Percentiles rank a stretch among this genome's conserved stretches.
Conservation (phyloP, 2,888 invertebrate genomes). For the Cryptocheilus praepositus region DNA sequence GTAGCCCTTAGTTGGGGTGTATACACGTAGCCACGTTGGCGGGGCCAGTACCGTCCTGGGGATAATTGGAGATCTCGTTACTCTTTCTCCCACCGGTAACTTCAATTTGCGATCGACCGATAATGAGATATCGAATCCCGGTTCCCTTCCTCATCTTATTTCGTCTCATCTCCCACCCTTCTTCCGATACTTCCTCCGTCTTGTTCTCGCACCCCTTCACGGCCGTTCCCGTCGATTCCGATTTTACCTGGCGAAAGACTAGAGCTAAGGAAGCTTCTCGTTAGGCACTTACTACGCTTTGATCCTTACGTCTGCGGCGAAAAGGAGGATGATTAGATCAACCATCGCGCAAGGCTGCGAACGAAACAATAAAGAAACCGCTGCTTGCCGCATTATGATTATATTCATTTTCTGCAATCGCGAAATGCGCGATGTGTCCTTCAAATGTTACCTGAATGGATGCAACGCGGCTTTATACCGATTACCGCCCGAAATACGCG, state of each 20-base stretch:
- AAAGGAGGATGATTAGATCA: no score
- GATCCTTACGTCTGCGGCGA: slow-evolving; percentile 5
- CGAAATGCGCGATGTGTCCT: no score
- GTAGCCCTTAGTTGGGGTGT: background rate
- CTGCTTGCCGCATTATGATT: no score
- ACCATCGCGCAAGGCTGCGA: background rate
- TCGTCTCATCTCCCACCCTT: slow-evolving; percentile 6
- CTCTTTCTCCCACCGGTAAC: slow-evolving; percentile 47
- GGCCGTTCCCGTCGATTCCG: background rate
- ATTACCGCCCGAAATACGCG: background rate
- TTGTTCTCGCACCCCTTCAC: slow-evolving; percentile 9
- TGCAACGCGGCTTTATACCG: no score
- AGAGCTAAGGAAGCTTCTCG: slow-evolving; percentile 35
- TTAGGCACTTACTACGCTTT: slow-evolving; percentile 41
- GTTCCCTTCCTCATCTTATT: slow-evolving; percentile 20
- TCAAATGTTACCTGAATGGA: no score
- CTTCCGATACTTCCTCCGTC: slow-evolving; percentile 8
- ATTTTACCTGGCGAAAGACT: background rate
- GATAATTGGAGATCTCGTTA: slow-evolving; percentile 67
- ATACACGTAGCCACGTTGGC: slow-evolving; percentile 25
- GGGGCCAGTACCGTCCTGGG: slow-evolving; percentile 39
- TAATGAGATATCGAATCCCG: slow-evolving; percentile 59
- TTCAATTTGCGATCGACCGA: slow-evolving; percentile 59
- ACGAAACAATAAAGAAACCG: background rate
- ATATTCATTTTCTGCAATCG: no score